Base-by-base conservation (phyloP, 92 coral and sea anemone genomes). In the Montipora capitata region DNA sequence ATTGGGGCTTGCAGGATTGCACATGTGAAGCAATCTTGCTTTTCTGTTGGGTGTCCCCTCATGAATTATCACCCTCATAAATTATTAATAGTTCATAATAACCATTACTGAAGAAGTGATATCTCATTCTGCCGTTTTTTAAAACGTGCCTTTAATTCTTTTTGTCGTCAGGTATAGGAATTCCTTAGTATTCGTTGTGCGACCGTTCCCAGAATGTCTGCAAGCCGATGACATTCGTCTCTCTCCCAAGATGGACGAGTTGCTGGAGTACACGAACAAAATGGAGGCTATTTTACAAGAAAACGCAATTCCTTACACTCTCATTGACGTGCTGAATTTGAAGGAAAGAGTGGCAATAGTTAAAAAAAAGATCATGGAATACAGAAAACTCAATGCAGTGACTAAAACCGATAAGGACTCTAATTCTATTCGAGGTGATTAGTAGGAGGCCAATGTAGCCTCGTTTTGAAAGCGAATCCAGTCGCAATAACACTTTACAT, bases 141-240 rank as follows among this genome's bases (percentile, higher is more conserved):
- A 17, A 5, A 61, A 61, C 15, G 27, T 15, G 8, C 41, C n/a
- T 59, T 71, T 12, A 12, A 41, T 13, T 58, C 72, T 43, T 10
- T 35, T 41, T 66, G 20, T 67, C 42, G 18, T 6, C 80, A 97
- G 98, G 77, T 96, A 96, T 86, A 94, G 77, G 79, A 82, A 92
- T 43, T 92, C 98, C 43, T 14, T 94, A 45, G 78, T 96, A 5
- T 93, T 97, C 58, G 96, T 96, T 8, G 81, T 97, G 73, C 90
- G 90, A 45, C 99, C 98, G 16, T 96, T 87, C 74, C 84, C 77
- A 89, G 98, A 97, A 89, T 97, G 99, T 86, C 39, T 96, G 9
- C 51, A 82, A 4, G 89, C 94, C 3, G 98, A 97, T 72, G 62
- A 66, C 38, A 86, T 94, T 62, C 91, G 99, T 48, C 94, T 97